phyloP scores from a whole-genome alignment of 2,888 invertebrate species.

The Pimpla rufipes region DNA sequence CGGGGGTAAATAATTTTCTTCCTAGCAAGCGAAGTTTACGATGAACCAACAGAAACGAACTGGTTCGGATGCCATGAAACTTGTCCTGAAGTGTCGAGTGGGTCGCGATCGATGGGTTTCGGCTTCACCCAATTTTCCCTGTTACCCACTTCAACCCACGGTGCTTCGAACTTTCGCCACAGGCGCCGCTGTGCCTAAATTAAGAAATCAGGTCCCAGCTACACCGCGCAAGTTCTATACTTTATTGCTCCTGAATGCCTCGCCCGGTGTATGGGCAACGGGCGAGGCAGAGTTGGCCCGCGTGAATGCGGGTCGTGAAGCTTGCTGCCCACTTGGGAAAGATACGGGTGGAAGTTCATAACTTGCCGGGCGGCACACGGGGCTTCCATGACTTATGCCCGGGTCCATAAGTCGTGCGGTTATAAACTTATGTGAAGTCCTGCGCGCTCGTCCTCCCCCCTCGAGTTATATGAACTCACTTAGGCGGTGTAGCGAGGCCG shows the following conservation, averaged over 20 bases:
- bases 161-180: not conserved
- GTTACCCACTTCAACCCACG: not conserved
- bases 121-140: not conserved
- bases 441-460: constrained; percentile 13
- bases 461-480: constrained; percentile 45
- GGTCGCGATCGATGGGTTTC: too few relatives aligned
- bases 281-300: not conserved
- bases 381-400: constrained; percentile 17
- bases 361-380: not conserved
- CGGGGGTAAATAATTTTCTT: not conserved
- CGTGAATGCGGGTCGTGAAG: not conserved
- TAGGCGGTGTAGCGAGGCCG: constrained; percentile 9
- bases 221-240: not conserved
- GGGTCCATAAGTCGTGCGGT: constrained; percentile 21
- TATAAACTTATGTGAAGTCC: constrained; percentile 22
- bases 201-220: not conserved
- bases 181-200: not conserved
- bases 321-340: constrained; percentile 2
- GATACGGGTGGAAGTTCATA: constrained; percentile 13
- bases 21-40: not conserved
- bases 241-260: not conserved
- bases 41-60: too few relatives aligned
- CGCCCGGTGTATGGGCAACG: not conserved
- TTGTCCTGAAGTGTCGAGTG: too few relatives aligned
- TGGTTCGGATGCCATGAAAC: too few relatives aligned